Evolutionary conservation across 1,140 invertebrate genomes (phyloP), one percentile per base, ranked within the genome.

Genomic region (Conopomorpha cramerella): DNA sequence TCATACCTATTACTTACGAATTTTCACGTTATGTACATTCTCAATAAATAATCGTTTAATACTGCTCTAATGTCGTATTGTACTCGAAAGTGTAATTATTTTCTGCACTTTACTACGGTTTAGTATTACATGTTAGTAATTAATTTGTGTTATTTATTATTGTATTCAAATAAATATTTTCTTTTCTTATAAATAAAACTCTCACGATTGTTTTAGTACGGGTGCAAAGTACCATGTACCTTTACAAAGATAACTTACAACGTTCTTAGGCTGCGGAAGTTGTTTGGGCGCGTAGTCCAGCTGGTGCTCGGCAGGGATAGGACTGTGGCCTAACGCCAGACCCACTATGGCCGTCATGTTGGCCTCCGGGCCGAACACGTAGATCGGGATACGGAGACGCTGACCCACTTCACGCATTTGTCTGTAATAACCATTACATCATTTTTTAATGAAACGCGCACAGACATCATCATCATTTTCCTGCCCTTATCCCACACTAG

Each of bases 331-430:
- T 29, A 99, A 77, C 1, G 97, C 97, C 86, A 98, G 96, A 8
- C 94, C 94, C 43, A 98, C 97, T 60, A 99, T 98, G 7, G 95
- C 91, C 0, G 98, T 99, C 98, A 99, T 99, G 72, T 99, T 97
- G 7, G 94, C 97, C 74, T 99, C 98, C 0, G 97, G 97, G 0
- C 98, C 98, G 68, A 98, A 99, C 16, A 99, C 97, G 60, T 91
- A 86, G 45, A 99, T 85, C 0, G 96, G 94, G 55, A 99, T 92
- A 30, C 91, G 91, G 13, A 97, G 81, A 12, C 89, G 89, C 51
- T 92, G 86, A 19, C 95, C 95, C 64, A 92, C 89, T 65, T 95
- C 92, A 1, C 92, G 83, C 82, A 95, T 93, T 51, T 91, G 86
- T 52, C 92, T 88, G 52, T 7, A 55, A 50, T 39, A 25, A n/a